Percentiles rank a stretch among this genome's conserved stretches.
phyloP scores from a whole-genome alignment of 2,797 vertebrate genomes.

The Anabas testudineus region DNA sequence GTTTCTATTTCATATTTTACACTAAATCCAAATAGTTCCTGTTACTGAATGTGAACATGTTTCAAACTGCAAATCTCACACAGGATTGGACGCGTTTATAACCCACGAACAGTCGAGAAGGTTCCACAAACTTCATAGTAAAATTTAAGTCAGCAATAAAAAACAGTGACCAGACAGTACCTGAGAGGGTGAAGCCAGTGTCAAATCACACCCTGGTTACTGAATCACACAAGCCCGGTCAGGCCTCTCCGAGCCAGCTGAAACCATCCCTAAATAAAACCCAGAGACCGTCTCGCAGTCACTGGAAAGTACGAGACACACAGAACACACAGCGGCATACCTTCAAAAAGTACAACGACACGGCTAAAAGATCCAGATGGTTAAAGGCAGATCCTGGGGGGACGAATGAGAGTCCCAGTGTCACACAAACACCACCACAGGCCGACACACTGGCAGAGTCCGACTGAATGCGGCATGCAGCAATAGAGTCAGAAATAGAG shows the following conservation, averaged over 20 bases:
- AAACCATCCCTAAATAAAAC: constrained; percentile 39
- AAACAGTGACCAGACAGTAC: not conserved
- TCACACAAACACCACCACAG: constrained; percentile 55
- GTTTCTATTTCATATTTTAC: no score
- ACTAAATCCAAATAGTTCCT: no score
- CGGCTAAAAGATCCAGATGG: constrained; percentile 35
- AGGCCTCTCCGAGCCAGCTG: not conserved
- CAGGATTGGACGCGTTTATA: not conserved
- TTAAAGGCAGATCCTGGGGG: constrained; percentile 23
- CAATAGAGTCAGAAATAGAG: constrained; percentile 79
- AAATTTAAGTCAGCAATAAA: constrained; percentile 1
- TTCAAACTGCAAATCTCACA: not conserved
- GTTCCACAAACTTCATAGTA: not conserved
- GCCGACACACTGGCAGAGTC: constrained; percentile 36
- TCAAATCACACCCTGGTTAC: constrained; percentile 8
- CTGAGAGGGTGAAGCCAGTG: constrained; percentile 15
- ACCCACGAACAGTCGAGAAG: not conserved
- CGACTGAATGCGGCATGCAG: constrained; percentile 45
- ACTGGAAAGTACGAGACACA: not conserved
- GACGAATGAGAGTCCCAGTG: constrained; percentile 54
- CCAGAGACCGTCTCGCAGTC: constrained; percentile 4
- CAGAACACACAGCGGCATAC: constrained; percentile 46
- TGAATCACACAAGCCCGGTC: not conserved
- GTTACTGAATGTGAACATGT: no score
- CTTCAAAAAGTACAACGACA: constrained; percentile 38